Evolutionary conservation across 2,113 vertebrate genomes (phyloP).

Genomic region (Grammomys surdaster): DNA sequence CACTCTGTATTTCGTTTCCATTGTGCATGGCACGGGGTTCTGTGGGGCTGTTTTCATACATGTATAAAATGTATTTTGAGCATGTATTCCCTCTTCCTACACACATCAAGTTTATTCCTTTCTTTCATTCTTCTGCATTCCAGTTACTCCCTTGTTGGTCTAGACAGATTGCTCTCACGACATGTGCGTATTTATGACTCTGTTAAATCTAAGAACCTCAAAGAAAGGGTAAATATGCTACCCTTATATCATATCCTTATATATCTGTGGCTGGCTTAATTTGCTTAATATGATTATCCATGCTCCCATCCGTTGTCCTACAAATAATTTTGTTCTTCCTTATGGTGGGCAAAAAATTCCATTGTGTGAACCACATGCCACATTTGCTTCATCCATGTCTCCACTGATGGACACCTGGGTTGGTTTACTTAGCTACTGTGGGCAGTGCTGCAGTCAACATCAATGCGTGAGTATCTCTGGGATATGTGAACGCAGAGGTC

Average conservation of each 20-base stretch:
- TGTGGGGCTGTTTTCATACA: not conserved
- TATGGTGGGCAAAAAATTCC: not conserved
- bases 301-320: not conserved
- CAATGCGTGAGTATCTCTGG: not conserved
- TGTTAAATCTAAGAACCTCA: not conserved
- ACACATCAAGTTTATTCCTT: not conserved
- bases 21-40: not conserved
- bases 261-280: not conserved
- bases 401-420: not conserved
- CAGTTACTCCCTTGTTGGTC: not conserved
- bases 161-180: not conserved
- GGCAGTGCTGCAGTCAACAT: not conserved
- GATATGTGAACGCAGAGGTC: not conserved
- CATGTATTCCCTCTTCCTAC: accelerated
- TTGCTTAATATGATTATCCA: not conserved
- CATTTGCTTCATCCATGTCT: not conserved
- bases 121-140: not conserved
- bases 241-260: not conserved
- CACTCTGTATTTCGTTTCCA: not conserved
- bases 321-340: not conserved
- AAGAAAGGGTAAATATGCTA: not conserved
- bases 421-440: not conserved
- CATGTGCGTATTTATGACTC: not conserved
- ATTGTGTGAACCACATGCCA: too few species aligned
- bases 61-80: not conserved